Evolutionary conservation across 2,888 invertebrate species (phyloP), one percentile per base, ranked within the genome.

Genomic region (Noctua fimbriata): DNA sequence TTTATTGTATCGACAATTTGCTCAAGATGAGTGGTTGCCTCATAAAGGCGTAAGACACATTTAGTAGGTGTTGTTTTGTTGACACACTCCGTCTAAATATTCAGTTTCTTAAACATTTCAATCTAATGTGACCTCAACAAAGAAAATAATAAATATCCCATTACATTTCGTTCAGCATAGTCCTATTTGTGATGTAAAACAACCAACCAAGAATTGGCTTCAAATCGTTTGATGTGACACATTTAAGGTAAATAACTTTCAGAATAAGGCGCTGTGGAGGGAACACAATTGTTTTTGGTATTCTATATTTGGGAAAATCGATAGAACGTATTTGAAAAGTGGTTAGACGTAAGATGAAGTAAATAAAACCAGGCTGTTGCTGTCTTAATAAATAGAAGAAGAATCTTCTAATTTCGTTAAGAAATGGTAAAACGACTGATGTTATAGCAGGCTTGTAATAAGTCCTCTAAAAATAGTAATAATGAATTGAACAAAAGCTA

Each of bases 221-320:
- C 60, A 69, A 76, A 76, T 44, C 76, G 65, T 79, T 83, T 76
- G 79, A 84, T 47, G 73, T 73, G 55, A 80, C 80, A 73, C 36
- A 28, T 76, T 79, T 32, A 52, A 84, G 44, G 75, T 83, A 79
- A 83, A 80, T 47, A 76, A 44, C 65, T 36, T 83, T 70, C 36
- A 69, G 44, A 70, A 74, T 69, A 69, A 72, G 60, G 47, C 14
- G 60, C 32, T 5, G 4, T 58, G 24, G n/a, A 73, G 16, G 28
- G n/a, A 69, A 75, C 65, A 69, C 79, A 83, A 83, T 79, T 75
- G 75, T 76, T 76, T 69, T 69, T 14, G 44, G 36, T 65, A 41
- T 67, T 78, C 32, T 73, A 47, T 73, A 60, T 65, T 28, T 28
- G 49, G 47, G 24, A n/a, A 52, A 67, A 67, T 71, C 76, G 67